Percentiles rank a stretch among this genome's conserved stretches.
Evolutionary conservation across 2,888 invertebrate species (phyloP).

Genomic region (Leptopilina myrica): DNA sequence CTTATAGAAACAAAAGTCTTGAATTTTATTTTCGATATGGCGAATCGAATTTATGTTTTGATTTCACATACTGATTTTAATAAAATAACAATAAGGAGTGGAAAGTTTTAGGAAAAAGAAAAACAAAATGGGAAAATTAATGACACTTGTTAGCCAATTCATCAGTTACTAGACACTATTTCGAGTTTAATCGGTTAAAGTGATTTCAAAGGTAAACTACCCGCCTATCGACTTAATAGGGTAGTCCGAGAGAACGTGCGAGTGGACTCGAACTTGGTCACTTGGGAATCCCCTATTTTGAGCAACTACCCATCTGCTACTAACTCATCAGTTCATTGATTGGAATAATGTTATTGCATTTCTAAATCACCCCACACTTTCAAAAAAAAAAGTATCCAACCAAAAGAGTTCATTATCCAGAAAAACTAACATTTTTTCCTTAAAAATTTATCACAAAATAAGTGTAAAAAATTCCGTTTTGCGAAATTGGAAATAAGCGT

Average conservation of each 20-base stretch:
- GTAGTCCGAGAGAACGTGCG: conserved; percentile 52
- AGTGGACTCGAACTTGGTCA: conserved; percentile 38
- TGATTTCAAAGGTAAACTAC: conserved; percentile 65
- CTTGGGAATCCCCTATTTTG: conserved; percentile 39
- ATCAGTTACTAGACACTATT: conserved; percentile 43
- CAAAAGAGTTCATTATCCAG: not conserved
- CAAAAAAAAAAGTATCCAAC: not conserved
- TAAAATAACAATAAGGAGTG: too few relatives aligned
- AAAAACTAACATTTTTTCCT: not conserved
- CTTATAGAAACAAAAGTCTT: too few relatives aligned
- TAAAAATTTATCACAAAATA: not conserved
- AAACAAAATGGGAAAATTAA: not conserved
- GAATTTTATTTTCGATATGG: too few relatives aligned
- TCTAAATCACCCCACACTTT: not conserved
- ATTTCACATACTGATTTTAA: too few relatives aligned
- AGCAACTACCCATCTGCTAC: conserved; percentile 33
- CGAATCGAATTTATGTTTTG: too few relatives aligned
- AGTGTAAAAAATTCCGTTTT: not conserved
- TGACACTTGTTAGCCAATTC: conserved; percentile 15
- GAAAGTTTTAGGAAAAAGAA: too few relatives aligned
- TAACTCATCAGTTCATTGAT: conserved; percentile 28
- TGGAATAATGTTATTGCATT: conserved; percentile 1
- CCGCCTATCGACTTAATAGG: conserved; percentile 45
- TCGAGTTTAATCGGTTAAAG: conserved; percentile 71
- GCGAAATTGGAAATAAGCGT: conserved; percentile 23